Evolutionary conservation across 2,113 vertebrate species (phyloP), one percentile per base, ranked within the genome.

Genomic region (Caloenas nicobarica): DNA sequence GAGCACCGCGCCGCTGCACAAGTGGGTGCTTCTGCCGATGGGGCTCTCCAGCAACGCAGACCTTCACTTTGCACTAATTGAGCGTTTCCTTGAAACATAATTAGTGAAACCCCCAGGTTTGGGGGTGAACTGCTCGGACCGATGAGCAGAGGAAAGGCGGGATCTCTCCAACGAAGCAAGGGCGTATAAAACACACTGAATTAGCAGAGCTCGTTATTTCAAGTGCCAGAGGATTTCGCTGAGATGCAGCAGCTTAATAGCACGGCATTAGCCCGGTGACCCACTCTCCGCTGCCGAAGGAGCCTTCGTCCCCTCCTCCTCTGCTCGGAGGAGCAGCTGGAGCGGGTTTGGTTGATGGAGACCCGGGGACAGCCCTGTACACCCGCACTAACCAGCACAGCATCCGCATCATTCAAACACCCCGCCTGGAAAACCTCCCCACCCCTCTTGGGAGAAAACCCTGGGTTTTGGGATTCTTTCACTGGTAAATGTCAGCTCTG

Each of bases 401-500:
- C 72, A 6, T 2, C 86, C 11, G 23, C 85, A n/a, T 51, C 12
- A 2, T 1, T 40, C 48, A 3, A 33, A 46, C 42, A 2, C n/a
- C 60, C 65, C 0, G 21, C 12, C 1, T 4, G 29, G n/a, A 33
- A 72, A 48, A 24, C 29, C 66, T 46, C 2, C 68, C 40, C 69
- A 11, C 4, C 88, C 65, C 57, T 22, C 6, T 31, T 3, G 1
- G 28, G 38, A 93, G 86, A 12, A 84, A 46, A 53, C 8, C 26
- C 53, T 5, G 2, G 1, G 0, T 4, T n/a, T n/a, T 3, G 34
- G 86, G 66, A 58, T 61, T 38, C 54, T 62, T 56, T 64, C 79
- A 15, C 71, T 51, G 51, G 71, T n/a, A 93, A 91, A 94, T 81
- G 86, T 83, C 96, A 96, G 86, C 65, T 57, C 76, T 28, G 93